Percentiles rank a stretch among this genome's conserved stretches.
Conservation (phyloP, 1,140 invertebrate species). For the Drosophila pandora region DNA sequence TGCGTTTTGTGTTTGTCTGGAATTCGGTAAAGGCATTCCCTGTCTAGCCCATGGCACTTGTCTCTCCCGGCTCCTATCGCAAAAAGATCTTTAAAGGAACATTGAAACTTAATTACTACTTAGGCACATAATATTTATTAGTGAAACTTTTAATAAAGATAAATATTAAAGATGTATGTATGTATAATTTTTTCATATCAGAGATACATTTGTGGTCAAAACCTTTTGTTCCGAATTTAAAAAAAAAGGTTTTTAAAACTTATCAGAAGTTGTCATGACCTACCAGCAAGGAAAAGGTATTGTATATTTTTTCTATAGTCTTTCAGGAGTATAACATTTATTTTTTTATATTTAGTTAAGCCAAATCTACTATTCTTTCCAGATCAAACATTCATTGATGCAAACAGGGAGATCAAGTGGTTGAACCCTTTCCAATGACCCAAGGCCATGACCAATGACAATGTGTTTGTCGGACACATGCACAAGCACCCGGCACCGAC, state of each 20-base stretch:
- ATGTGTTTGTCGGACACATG: conserved; percentile 64
- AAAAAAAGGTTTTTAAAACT: too few species aligned
- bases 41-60: conserved; percentile 4
- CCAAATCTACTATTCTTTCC: not conserved
- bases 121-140: too few species aligned
- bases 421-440: conserved; percentile 1
- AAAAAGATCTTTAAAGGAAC: conserved; percentile 12
- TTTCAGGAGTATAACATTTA: too few species aligned
- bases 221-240: too few species aligned
- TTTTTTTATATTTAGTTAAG: too few species aligned
- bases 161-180: too few species aligned
- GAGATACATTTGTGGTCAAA: too few species aligned
- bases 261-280: too few species aligned
- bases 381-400: not conserved
- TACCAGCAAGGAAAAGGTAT: too few species aligned
- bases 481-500: conserved; percentile 25
- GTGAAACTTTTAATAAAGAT: too few species aligned
- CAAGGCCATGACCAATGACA: conserved; percentile 77
- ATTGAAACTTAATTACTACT: conserved; percentile 34
- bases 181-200: too few species aligned
- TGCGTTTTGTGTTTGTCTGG: conserved; percentile 6
- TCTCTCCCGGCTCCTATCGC: conserved; percentile 6
- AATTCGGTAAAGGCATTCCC: conserved; percentile 1
- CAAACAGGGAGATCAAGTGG: not conserved
- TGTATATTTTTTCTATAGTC: too few species aligned